These are phyloP conservation scores for Xenentodon cancila DNA, from an alignment of 2,797 vertebrate species.

Conservation along the genomic window DNA sequence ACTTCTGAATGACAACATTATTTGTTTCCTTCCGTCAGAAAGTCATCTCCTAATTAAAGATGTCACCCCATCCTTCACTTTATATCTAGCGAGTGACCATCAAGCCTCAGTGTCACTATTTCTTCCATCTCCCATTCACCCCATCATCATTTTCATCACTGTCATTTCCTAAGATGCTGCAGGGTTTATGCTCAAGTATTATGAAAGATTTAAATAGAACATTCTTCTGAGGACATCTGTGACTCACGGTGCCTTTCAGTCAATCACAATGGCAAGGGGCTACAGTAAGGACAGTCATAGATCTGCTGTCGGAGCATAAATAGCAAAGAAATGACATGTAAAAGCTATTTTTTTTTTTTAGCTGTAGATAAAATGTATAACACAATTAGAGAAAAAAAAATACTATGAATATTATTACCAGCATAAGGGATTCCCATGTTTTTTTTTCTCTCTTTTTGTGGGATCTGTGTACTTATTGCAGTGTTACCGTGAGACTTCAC, in stretches of 20 bases:
- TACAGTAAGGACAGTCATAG: slow-evolving; percentile 42
- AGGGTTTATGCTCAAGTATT: slow-evolving; percentile 46
- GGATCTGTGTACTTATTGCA: too few species aligned
- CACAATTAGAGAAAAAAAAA: too few species aligned
- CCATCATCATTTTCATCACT: slow-evolving; percentile 40
- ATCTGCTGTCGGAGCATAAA: slow-evolving; percentile 10
- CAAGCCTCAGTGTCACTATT: slow-evolving; percentile 57
- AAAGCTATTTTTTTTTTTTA: too few species aligned
- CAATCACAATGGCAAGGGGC: slow-evolving; percentile 14
- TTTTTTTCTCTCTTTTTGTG: too few species aligned
- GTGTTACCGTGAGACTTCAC: too few species aligned
- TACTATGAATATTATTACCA: too few species aligned
- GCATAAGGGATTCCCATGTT: too few species aligned
- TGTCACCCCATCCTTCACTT: slow-evolving; percentile 72
- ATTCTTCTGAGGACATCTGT: slow-evolving; percentile 53
- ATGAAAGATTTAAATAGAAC: slow-evolving; percentile 58
- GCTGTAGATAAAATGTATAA: too few species aligned
- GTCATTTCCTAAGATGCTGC: slow-evolving; percentile 47
- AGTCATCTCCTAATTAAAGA: slow-evolving; percentile 72
- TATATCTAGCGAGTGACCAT: slow-evolving; percentile 55
- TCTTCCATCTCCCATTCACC: slow-evolving; percentile 14
- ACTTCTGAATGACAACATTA: slow-evolving; percentile 68
- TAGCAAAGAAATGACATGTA: too few species aligned
- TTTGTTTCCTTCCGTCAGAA: slow-evolving; percentile 69
- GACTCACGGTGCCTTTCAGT: slow-evolving; percentile 42